These are phyloP conservation scores for Penaeus vannamei DNA, from an alignment of 1,140 invertebrate genomes.

Conservation along the genomic window DNA sequence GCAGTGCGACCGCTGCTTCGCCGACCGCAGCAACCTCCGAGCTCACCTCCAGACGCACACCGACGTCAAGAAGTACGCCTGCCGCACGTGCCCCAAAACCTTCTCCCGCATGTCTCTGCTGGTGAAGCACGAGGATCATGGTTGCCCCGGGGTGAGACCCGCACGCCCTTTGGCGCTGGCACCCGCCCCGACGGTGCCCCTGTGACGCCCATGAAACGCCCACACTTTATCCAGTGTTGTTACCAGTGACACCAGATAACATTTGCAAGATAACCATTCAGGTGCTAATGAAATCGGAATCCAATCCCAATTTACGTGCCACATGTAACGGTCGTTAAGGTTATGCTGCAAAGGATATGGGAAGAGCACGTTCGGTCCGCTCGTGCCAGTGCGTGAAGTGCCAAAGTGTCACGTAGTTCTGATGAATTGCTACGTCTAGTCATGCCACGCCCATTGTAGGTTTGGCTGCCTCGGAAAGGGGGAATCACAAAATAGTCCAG, in stretches of 20 bases:
- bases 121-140: conserved; percentile 92
- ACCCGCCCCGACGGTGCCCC: conserved; percentile 14
- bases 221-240: not conserved
- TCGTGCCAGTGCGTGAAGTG: not conserved
- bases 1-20: conserved; percentile 60
- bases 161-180: conserved; percentile 39
- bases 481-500: no score
- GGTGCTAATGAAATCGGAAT: no score
- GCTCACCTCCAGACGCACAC: conserved; percentile 55
- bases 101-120: conserved; percentile 97
- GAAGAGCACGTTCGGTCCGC: no score
- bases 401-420: conserved; percentile 22
- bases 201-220: conserved; percentile 28
- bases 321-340: no score
- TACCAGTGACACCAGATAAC: no score
- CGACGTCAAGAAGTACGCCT: conserved; percentile 61
- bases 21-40: conserved; percentile 58
- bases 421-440: conserved; percentile 41
- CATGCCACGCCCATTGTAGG: conserved; percentile 45
- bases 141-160: conserved; percentile 75
- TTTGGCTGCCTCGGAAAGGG: conserved; percentile 40
- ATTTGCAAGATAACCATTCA: no score
- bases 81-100: conserved; percentile 80
- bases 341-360: no score
- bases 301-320: no score